phyloP scores from a whole-genome alignment of 2,888 invertebrate genomes.

The Pristionchus fissidentatus region DNA sequence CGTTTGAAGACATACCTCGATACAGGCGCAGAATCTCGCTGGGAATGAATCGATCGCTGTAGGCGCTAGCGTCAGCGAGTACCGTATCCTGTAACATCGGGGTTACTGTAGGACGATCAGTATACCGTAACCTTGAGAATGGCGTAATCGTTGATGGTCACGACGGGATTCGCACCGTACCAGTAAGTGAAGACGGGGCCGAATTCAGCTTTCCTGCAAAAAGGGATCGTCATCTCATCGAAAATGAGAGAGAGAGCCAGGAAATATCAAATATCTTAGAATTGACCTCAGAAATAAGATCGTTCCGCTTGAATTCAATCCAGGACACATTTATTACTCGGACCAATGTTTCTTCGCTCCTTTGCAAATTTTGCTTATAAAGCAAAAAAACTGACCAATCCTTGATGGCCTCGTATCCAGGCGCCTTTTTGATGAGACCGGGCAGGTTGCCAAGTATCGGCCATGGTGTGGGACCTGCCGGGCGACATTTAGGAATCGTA shows the following conservation, averaged over 20 bases:
- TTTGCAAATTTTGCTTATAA: too few relatives aligned
- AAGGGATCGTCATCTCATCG: neutral
- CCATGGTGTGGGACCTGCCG: conserved; percentile 41
- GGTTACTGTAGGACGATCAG: neutral
- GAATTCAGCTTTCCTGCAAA: conserved; percentile 7
- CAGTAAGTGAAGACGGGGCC: conserved; percentile 42
- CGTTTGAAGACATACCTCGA: too few relatives aligned
- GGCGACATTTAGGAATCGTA: neutral
- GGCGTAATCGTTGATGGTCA: conserved; percentile 32
- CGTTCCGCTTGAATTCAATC: neutral
- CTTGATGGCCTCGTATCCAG: conserved; percentile 31
- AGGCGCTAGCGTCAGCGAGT: conserved; percentile 2
- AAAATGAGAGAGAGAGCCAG: neutral
- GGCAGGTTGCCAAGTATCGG: conserved; percentile 37
- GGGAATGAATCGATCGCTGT: conserved; percentile 32
- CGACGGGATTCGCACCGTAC: conserved; percentile 42
- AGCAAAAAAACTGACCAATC: too few relatives aligned
- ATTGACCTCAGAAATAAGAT: too few relatives aligned
- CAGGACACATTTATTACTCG: neutral
- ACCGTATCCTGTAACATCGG: neutral
- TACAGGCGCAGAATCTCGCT: conserved; percentile 20
- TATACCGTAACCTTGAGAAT: neutral
- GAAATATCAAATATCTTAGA: neutral
- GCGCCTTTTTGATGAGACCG: conserved; percentile 35
- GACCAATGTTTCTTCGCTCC: neutral